phyloP scores from a whole-genome alignment of 2,888 invertebrate species.

The Antitype chi region DNA sequence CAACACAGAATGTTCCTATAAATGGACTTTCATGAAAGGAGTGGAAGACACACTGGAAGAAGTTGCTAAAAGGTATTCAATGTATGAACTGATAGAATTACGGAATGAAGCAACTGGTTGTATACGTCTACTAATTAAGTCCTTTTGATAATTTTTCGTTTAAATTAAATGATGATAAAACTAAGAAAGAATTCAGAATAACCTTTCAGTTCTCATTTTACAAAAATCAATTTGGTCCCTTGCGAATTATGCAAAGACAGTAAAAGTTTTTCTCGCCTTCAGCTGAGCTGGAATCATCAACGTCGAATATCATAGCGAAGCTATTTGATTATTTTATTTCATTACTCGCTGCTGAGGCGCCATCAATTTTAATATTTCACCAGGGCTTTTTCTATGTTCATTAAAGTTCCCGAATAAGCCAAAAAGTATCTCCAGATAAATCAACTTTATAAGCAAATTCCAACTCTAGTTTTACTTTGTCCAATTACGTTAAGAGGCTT shows the following conservation, averaged over 20 bases:
- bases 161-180: not conserved
- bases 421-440: conserved; percentile 13
- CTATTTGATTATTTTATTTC: conserved; percentile 41
- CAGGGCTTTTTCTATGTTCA: conserved; percentile 4
- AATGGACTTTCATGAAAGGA: not conserved
- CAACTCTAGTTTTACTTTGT: conserved; percentile 24
- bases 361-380: conserved; percentile 40
- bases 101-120: not conserved
- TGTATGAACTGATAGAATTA: not conserved
- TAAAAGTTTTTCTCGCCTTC: conserved; percentile 31
- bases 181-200: not conserved
- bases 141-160: not conserved
- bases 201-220: conserved; percentile 8
- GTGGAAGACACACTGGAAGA: not conserved
- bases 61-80: not conserved
- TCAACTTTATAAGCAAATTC: conserved; percentile 6
- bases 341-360: not conserved
- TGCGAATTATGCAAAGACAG: conserved; percentile 26
- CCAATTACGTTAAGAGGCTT: conserved; percentile 37
- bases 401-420: conserved; percentile 2
- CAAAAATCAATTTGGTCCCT: conserved; percentile 19
- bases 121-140: not conserved
- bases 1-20: not conserved
- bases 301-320: conserved; percentile 15
- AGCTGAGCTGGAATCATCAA: conserved; percentile 3